Base-by-base conservation (phyloP, 2,113 vertebrate genomes). In the Sclerurus mexicanus region DNA sequence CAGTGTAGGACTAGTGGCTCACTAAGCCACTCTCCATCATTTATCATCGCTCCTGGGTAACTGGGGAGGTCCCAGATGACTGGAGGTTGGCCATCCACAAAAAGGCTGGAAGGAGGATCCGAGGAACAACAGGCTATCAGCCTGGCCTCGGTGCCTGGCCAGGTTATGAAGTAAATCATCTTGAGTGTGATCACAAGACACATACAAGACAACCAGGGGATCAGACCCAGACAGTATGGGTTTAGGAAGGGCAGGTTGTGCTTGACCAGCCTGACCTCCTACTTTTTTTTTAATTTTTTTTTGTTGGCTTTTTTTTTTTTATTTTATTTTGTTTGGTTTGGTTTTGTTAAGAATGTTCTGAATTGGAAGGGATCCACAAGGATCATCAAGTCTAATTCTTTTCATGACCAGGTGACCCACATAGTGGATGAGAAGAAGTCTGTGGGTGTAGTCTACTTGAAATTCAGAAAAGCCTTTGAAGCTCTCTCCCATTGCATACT, bases 401-500 rank as follows among this genome's bases (percentile, higher is more conserved):
- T 49, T 72, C 14, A 64, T n/a, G 13, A 31, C 5, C 12, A n/a
- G 15, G 13, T 47, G 20, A 40, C 24, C 16, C 1, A 1, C 30
- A 4, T 55, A 40, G 20, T 21, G n/a, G 16, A 47, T 62, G 15
- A 55, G 30, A 30, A 20, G 27, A 79, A 49, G n/a, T 3, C 40
- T 40, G 10, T 87, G 9, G 7, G 4, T 80, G 25, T 12, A 30
- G 6, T 42, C 35, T 35, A 12, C 25, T 18, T 12, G 20, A 42
- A 42, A 25, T 72, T 88, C 35, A 64, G 25, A 9, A 49, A 56
- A 56, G 35, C 11, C 11, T 80, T 56, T 56, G 35, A 64, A 22
- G 9, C 13, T 0, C 1, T 31, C 21, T 73, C 9, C 67, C 19
- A 6, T 11, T 20, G 25, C 11, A 44, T 13, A 33, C 9, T 37